These are phyloP conservation scores for Cydia amplana DNA, from an alignment of 1,140 invertebrate species.

Conservation along the genomic window DNA sequence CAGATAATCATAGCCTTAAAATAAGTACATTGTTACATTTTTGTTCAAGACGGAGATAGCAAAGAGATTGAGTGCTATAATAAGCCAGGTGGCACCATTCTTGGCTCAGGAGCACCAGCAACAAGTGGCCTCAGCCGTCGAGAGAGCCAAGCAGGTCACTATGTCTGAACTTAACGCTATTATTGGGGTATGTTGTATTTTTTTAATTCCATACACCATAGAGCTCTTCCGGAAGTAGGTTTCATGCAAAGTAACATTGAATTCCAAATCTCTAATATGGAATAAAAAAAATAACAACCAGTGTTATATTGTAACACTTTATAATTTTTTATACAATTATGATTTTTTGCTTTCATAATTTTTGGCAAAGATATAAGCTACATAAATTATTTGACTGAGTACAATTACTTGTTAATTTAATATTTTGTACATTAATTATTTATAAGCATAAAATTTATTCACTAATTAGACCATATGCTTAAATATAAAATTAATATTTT, in stretches of 20 bases:
- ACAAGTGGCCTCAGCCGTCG: slow-evolving; percentile 94
- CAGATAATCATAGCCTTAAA: neutral
- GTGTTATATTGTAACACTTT: neutral
- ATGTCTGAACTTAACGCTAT: slow-evolving; percentile 95
- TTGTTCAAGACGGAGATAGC: slow-evolving; percentile 93
- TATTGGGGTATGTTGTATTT: slow-evolving; percentile 86
- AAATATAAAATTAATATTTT: neutral
- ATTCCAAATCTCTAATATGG: slow-evolving; percentile 23
- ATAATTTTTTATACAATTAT: slow-evolving; percentile 30
- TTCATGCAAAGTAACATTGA: neutral
- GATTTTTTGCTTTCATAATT: slow-evolving; percentile 29
- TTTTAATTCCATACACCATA: slow-evolving; percentile 33
- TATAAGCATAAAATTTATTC: too few relatives aligned
- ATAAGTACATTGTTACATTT: slow-evolving; percentile 35
- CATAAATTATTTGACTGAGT: too few relatives aligned
- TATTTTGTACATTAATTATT: too few relatives aligned
- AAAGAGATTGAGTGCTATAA: slow-evolving; percentile 94
- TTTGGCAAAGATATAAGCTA: neutral
- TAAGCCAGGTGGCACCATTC: slow-evolving; percentile 94
- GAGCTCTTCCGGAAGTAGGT: slow-evolving; percentile 20
- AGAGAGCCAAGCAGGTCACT: slow-evolving; percentile 96
- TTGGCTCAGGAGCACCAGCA: slow-evolving; percentile 96
- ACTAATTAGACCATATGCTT: too few relatives aligned
- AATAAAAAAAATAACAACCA: slow-evolving; percentile 27
- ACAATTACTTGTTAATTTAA: too few relatives aligned